Evolutionary conservation across 2,888 invertebrate genomes (phyloP), one percentile per base, ranked within the genome.

Genomic region (Andricus curvator): DNA sequence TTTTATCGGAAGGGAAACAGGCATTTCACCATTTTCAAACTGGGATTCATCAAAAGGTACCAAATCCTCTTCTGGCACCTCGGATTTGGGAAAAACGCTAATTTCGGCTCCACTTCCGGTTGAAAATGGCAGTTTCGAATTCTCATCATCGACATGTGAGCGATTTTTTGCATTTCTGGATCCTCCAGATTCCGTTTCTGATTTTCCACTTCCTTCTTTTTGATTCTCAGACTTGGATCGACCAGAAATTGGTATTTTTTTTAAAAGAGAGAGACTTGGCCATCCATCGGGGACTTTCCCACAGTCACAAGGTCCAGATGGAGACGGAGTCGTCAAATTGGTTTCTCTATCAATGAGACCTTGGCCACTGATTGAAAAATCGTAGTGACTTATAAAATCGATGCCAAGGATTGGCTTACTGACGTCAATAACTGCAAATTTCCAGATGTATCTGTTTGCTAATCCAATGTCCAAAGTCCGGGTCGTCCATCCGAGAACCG

Each of bases 401-500:
- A 11, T 20, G 4, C 66, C 66, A 22, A 67, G 20, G 2, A 67
- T 67, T 22, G 66, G 66, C n/a, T 67, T 67, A 5, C n/a, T 9
- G 2, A 41, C 41, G 6, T 67, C 66, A 41, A 22, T 67, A 1
- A 67, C 66, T 20, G 33, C 33, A 13, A 67, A 67, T 8, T 67
- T 67, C n/a, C 33, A 37, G 11, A 13, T 5, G 33, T 22, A 67
- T 0, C 20, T 37, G 3, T n/a, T 37, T n/a, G 33, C 0, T 9
- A 67, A 41, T 41, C 41, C 41, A 0, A 67, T n/a, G 48, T 90
- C 85, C 0, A 91, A 60, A 5, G 81, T 78, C 0, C 88, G 65
- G 0, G 82, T 79, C 4, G 81, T 78, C 6, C 76, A 83, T 2
- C 90, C 91, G 80, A 89, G 91, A 0, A 90, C 91, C 1, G 83